Evolutionary conservation across 2,113 vertebrate genomes (phyloP).

Genomic region (Rutilus rutilus): DNA sequence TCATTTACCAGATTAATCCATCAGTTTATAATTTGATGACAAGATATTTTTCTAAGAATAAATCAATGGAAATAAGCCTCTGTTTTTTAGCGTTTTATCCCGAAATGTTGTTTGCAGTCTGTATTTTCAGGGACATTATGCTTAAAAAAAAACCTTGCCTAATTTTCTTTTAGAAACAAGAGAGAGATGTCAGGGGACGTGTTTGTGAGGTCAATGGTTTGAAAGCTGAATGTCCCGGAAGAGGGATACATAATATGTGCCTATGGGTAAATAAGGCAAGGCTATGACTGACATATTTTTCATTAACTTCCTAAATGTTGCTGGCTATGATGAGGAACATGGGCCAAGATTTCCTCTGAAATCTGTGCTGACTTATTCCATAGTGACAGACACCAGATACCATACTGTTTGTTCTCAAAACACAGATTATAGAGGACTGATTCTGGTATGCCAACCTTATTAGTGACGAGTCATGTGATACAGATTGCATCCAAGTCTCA

Average conservation of each 20-base stretch:
- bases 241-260: slow-evolving; percentile 22
- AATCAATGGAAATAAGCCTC: background rate
- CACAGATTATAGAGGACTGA: background rate
- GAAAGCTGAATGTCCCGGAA: slow-evolving; percentile 18
- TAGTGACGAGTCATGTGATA: background rate
- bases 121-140: background rate
- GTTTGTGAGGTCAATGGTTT: slow-evolving; percentile 31
- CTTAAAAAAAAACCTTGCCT: background rate
- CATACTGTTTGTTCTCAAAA: slow-evolving; percentile 29
- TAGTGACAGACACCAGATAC: slow-evolving; percentile 26
- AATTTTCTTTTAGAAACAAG: slow-evolving; percentile 29
- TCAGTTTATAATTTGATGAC: slow-evolving; percentile 9
- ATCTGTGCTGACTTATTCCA: slow-evolving; percentile 37
- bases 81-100: background rate
- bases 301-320: slow-evolving; percentile 22
- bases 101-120: background rate
- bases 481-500: background rate
- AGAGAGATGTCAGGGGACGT: slow-evolving; percentile 12
- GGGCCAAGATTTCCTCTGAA: slow-evolving; percentile 23
- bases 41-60: background rate
- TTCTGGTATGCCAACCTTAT: background rate
- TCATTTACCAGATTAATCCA: background rate
- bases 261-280: background rate
- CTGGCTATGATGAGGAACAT: slow-evolving; percentile 21
- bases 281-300: slow-evolving; percentile 34